Conservation (phyloP, 2,113 vertebrate genomes). For the Limanda limanda region DNA sequence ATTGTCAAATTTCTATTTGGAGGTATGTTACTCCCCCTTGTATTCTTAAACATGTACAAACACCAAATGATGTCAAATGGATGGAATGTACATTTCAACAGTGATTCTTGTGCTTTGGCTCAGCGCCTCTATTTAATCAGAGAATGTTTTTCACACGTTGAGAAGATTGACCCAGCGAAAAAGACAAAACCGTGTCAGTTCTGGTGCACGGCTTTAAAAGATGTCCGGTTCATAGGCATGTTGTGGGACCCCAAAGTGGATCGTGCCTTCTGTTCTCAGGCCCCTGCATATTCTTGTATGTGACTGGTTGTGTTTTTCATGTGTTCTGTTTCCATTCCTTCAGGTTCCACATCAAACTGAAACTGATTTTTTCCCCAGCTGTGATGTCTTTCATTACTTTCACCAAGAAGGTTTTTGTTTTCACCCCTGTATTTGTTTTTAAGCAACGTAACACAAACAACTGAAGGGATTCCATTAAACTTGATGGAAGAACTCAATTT, state of each 20-base stretch:
- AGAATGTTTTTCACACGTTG: not conserved
- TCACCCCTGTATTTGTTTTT: not conserved
- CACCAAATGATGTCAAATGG: slow-evolving; percentile 18
- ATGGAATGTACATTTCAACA: not conserved
- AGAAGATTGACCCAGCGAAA: not conserved
- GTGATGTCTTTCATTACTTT: too few species aligned
- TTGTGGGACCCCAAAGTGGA: not conserved
- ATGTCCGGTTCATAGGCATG: not conserved
- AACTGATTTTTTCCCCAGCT: not conserved
- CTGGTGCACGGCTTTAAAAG: not conserved
- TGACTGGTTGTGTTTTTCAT: not conserved
- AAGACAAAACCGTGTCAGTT: not conserved
- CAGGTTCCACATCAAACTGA: not conserved
- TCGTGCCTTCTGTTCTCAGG: slow-evolving; percentile 36
- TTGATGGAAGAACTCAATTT: not conserved
- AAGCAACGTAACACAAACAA: not conserved
- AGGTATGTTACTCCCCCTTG: not conserved
- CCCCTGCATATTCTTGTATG: not conserved
- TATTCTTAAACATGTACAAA: not conserved
- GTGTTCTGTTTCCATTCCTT: not conserved
- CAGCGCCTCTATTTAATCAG: not conserved
- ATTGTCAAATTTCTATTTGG: not conserved
- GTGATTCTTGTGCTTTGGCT: slow-evolving; percentile 6
- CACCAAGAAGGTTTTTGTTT: not conserved
- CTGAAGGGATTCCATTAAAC: not conserved